These are phyloP conservation scores for Labeo catla DNA, from an alignment of 2,113 vertebrate species.

Conservation along the genomic window DNA sequence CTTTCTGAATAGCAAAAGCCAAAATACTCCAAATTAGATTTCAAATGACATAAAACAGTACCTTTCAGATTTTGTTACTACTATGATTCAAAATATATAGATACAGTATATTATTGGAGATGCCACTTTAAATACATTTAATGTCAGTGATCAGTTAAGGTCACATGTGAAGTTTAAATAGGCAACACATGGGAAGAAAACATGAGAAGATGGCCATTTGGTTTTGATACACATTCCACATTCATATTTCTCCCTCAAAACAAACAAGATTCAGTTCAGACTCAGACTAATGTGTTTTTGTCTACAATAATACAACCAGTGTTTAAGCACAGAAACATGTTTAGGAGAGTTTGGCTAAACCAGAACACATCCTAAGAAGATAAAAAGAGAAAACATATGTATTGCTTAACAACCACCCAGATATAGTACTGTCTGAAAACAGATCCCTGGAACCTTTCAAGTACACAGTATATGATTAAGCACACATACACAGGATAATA, in stretches of 20 bases:
- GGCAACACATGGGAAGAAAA: background rate
- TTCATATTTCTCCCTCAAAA: background rate
- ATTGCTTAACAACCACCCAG: background rate
- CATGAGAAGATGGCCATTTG: background rate
- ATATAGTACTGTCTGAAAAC: background rate
- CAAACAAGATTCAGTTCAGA: background rate
- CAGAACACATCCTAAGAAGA: background rate
- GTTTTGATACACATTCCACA: background rate
- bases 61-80: background rate
- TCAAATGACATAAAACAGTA: background rate
- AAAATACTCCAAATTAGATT: background rate
- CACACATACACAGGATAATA: slow-evolving; percentile 28
- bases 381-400: slow-evolving; percentile 20
- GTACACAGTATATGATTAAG: background rate
- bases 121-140: background rate
- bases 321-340: background rate
- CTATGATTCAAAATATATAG: background rate
- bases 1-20: background rate
- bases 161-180: slow-evolving; percentile 11
- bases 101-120: background rate
- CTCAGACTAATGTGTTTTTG: background rate
- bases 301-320: background rate
- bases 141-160: background rate
- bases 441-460: background rate
- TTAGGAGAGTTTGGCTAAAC: background rate